Conservation (phyloP, 2,113 vertebrate species). For the Dendropsophus ebraccatus region DNA sequence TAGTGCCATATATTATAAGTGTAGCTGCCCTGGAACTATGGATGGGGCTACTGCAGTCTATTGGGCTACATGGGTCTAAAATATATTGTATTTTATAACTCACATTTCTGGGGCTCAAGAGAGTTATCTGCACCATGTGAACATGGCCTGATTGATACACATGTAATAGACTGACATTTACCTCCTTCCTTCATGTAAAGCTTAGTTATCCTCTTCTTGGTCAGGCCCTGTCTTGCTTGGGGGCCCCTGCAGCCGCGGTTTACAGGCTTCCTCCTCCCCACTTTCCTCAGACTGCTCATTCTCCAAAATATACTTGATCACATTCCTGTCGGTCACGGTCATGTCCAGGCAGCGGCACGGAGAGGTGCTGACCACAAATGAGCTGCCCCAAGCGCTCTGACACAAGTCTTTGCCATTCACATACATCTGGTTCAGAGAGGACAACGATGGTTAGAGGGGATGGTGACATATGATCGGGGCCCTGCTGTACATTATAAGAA, state of each 20-base stretch:
- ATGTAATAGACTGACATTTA: no score
- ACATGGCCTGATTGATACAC: no score
- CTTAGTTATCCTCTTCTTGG: constrained; percentile 16
- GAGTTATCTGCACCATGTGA: no score
- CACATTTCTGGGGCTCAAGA: no score
- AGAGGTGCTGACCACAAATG: constrained; percentile 67
- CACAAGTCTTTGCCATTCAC: constrained; percentile 71
- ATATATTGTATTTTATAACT: no score
- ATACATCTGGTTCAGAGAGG: constrained; percentile 66
- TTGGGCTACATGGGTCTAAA: no score
- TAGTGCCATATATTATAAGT: no score
- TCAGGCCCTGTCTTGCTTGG: constrained; percentile 32
- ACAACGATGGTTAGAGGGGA: background rate
- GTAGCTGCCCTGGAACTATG: no score
- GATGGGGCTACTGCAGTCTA: no score
- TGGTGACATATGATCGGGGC: no score
- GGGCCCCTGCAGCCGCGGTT: constrained; percentile 57
- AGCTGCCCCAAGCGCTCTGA: constrained; percentile 70
- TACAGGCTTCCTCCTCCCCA: constrained; percentile 61
- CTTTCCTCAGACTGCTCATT: constrained; percentile 63
- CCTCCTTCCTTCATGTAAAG: no score
- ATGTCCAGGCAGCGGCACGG: constrained; percentile 73
- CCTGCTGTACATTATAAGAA: no score
- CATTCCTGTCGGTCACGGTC: constrained; percentile 65
- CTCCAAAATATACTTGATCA: constrained; percentile 62